phyloP scores from a whole-genome alignment of 2,797 vertebrate genomes.

The Micrastur ruficollis region DNA sequence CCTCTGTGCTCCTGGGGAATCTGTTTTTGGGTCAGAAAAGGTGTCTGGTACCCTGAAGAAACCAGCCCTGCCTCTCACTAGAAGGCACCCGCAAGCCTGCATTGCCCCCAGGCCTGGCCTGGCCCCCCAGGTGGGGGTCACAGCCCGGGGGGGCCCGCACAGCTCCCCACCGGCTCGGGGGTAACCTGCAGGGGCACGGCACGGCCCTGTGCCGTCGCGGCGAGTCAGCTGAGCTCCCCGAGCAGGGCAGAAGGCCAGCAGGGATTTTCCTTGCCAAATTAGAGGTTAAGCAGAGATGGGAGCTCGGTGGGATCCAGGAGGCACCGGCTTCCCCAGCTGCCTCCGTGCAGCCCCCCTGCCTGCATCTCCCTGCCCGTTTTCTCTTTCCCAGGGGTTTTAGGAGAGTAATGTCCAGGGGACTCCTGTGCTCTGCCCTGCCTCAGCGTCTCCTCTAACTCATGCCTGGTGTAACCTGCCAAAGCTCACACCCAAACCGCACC shows the following conservation, averaged over 20 bases:
- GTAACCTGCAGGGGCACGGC: neutral
- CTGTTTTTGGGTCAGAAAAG: neutral
- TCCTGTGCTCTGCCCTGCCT: neutral
- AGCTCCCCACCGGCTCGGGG: fast-evolving
- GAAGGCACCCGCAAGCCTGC: neutral
- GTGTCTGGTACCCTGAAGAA: neutral
- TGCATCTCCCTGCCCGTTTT: neutral
- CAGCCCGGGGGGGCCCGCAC: fast-evolving
- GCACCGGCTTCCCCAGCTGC: neutral
- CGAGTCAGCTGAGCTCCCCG: constrained; percentile 40
- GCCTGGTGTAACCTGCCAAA: neutral
- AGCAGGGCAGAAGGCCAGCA: constrained; percentile 52
- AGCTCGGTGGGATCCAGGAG: constrained; percentile 10
- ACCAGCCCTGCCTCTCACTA: neutral
- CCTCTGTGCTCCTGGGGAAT: neutral
- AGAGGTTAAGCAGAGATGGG: constrained; percentile 39
- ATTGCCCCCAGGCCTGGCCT: neutral
- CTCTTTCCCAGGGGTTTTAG: neutral
- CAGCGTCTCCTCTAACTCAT: neutral
- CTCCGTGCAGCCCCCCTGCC: fast-evolving
- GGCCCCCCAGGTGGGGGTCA: neutral
- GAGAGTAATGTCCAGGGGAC: neutral
- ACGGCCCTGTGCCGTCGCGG: neutral
- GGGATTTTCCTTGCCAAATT: constrained; percentile 50
- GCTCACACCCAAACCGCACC: neutral